These are phyloP conservation scores for Drosophila sechellia DNA, from an alignment of 1,140 invertebrate genomes.

Conservation along the genomic window DNA sequence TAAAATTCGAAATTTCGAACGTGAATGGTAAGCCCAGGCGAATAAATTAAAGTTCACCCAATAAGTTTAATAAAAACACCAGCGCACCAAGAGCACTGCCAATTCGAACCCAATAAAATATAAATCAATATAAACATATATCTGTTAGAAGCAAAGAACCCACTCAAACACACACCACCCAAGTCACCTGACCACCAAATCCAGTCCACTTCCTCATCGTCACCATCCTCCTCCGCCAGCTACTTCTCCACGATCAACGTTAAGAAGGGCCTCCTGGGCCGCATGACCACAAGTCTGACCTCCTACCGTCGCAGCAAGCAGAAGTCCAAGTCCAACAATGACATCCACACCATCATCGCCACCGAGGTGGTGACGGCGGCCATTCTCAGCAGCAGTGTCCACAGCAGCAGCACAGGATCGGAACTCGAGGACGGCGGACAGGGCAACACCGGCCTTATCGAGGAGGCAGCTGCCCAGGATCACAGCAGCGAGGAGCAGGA, in stretches of 20 bases:
- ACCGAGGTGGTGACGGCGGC: constrained; percentile 63
- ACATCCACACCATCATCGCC: constrained; percentile 77
- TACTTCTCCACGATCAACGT: constrained; percentile 83
- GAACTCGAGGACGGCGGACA: constrained; percentile 16
- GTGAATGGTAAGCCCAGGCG: constrained; percentile 48
- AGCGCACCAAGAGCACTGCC: constrained; percentile 34
- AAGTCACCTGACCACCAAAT: not conserved
- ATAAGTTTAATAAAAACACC: constrained; percentile 4
- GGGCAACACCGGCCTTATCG: constrained; percentile 2
- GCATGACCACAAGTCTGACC: constrained; percentile 82
- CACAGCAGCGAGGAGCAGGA: constrained; percentile 2
- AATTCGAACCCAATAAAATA: constrained; percentile 2
- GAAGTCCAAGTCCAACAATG: constrained; percentile 83
- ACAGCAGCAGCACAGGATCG: constrained; percentile 40
- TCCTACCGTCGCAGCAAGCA: constrained; percentile 82
- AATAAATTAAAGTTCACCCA: constrained; percentile 11
- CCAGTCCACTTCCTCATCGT: constrained; percentile 2
- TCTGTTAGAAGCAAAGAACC: not conserved
- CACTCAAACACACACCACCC: constrained; percentile 35
- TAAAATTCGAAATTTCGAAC: constrained; percentile 28
- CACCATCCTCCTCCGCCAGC: constrained; percentile 33
- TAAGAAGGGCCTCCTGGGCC: constrained; percentile 79
- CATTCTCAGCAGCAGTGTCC: constrained; percentile 40
- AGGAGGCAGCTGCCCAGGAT: constrained; percentile 1
- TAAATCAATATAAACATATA: too few species aligned